Base-by-base conservation (phyloP, 2,888 invertebrate species). In the Limnephilus marmoratus region DNA sequence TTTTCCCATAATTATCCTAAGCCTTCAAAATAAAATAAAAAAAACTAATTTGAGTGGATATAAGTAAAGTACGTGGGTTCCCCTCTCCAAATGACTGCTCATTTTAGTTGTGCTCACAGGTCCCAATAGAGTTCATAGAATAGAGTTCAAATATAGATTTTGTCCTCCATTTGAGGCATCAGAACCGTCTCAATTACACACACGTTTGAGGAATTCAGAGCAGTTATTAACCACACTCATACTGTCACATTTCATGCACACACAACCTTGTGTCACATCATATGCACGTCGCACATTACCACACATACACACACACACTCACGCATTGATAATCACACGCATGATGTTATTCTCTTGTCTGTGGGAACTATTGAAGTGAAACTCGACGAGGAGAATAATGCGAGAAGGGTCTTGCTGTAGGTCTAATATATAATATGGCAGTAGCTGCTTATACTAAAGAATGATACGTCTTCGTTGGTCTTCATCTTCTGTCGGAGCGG, bases 151-250 rank as follows among this genome's bases (percentile, higher is more conserved):
- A 68, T 68, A 68, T 68, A 68, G 24, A 68, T n/a, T 68, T 7
- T 24, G 24, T 68, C 68, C 68, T 68, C 68, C 7, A 68, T 68
- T 31, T 9, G 68, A 83, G 34, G 37, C 83, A 34, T 37, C 37
- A 83, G 83, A 83, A 37, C 83, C 45, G 86, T 45, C 86, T 86
- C 86, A 86, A 86, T 86, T 86, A 45, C 86, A 45, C 49, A 86
- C 86, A 86, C 86, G 45, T 86, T 86, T 86, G 86, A 45, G 86
- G 86, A 86, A 86, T 86, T 86, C 86, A 86, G 86, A 86, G 45
- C 86, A 45, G 29, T 86, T 86, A 86, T 86, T 86, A 86, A 86
- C 37, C n/a, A 29, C 45, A 86, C 49, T 68, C 68, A 68, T 24
- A 68, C 68, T 68, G 68, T 68, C 68, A 68, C 68, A 24, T 18